Evolutionary conservation across 2,888 invertebrate genomes (phyloP), one percentile per base, ranked within the genome.

Genomic region (Hydropsyche betteni): DNA sequence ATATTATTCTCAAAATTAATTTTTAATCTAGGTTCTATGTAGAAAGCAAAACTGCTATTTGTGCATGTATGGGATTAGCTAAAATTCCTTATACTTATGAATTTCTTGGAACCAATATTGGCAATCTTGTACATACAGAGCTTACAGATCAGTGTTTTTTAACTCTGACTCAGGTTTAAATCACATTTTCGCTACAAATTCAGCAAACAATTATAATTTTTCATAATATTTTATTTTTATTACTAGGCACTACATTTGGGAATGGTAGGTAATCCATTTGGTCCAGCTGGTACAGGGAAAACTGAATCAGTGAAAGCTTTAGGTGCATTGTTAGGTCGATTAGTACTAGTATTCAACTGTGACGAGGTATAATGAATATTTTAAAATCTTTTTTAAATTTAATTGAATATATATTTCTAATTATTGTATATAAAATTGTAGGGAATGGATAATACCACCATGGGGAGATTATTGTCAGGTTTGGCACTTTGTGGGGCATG

Each of bases 211-310:
- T 61, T 6, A 24, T 24, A 24, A 24, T 24, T 24, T 24, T 24
- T 24, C 24, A 24, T 38, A 12, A 36, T 61, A 2, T 8, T 44
- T 44, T 52, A 36, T 7, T 70, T 53, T 53, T 33, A 53, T 75
- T 86, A 83, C 61, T 83, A 92, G 91, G 96, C 97, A 2, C 93
- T 99, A 90, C 93, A 94, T 82, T 92, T 99, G 85, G 99, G 99
- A 0, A 89, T 99, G 80, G 98, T 99, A 75, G 99, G 99, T 7
- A 99, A 99, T 87, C 99, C 99, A 0, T 99, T 98, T 82, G 99
- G 99, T 0, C 99, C 99, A 0, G 99, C 99, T 24, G 99, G 99
- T 74, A 99, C 99, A 0, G 99, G 99, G 0, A 99, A 99, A 87
- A 99, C 99, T 0, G 99, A 99, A 85, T 97, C 98, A 33, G 97